Conservation (phyloP, 2,888 invertebrate species). For the Athalia cordata region DNA sequence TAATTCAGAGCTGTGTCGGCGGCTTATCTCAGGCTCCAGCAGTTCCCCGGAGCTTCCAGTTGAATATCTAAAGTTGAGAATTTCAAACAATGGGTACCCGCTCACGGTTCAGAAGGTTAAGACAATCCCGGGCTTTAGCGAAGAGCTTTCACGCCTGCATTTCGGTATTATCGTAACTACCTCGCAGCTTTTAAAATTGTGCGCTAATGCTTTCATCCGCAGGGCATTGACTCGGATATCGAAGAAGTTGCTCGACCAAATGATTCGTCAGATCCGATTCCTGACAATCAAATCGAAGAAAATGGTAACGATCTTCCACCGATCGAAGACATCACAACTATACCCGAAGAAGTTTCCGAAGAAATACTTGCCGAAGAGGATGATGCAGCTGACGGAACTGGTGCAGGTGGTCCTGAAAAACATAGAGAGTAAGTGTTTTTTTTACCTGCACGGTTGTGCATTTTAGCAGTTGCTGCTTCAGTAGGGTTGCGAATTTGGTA, state of each 20-base stretch:
- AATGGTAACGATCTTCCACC: constrained; percentile 63
- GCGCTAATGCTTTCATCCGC: constrained; percentile 21
- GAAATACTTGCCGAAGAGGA: constrained; percentile 75
- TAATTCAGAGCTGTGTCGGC: not conserved
- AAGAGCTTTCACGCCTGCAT: constrained; percentile 4
- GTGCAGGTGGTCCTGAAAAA: constrained; percentile 19
- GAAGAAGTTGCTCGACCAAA: constrained; percentile 87
- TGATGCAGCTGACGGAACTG: constrained; percentile 73
- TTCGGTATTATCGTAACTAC: constrained; percentile 1
- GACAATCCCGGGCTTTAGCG: constrained; percentile 8
- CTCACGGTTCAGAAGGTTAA: constrained; percentile 22
- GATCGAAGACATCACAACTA: constrained; percentile 70
- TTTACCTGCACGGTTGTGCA: too few relatives aligned
- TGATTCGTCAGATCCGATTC: constrained; percentile 74
- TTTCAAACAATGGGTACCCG: not conserved
- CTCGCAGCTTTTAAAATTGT: not conserved
- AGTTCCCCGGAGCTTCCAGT: too few relatives aligned
- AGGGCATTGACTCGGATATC: constrained; percentile 92
- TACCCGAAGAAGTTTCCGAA: constrained; percentile 78
- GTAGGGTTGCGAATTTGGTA: too few relatives aligned
- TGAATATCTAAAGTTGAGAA: not conserved
- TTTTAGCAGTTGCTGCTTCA: too few relatives aligned
- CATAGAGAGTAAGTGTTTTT: constrained; percentile 26
- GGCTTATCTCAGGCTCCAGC: constrained; percentile 6
- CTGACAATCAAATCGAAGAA: constrained; percentile 66